Conservation (phyloP, 2,888 invertebrate species). For the Metellina segmentata region DNA sequence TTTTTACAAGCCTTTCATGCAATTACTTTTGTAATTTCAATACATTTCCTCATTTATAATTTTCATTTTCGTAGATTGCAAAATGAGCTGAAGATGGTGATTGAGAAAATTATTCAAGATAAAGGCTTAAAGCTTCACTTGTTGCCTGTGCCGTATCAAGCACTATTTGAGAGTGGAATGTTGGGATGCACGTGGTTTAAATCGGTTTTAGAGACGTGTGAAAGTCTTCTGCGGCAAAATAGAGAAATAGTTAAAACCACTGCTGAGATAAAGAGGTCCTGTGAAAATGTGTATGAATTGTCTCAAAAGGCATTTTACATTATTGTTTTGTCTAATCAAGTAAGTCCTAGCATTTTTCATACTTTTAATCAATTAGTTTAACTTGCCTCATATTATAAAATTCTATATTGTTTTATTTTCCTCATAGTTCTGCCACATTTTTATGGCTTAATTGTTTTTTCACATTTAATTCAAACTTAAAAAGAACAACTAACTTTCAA, state of each 20-base stretch:
- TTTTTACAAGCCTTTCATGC: not conserved
- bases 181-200: conserved; percentile 40
- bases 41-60: not conserved
- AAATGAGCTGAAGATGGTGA: conserved; percentile 8
- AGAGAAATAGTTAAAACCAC: conserved; percentile 6
- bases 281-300: conserved; percentile 1
- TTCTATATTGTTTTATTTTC: no score
- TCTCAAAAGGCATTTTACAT: conserved; percentile 9
- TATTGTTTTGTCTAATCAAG: conserved; percentile 24
- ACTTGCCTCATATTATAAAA: no score
- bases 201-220: conserved; percentile 45
- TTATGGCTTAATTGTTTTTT: no score
- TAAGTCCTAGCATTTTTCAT: not conserved
- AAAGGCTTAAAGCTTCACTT: conserved; percentile 35
- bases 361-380: no score
- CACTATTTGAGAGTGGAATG: conserved; percentile 48
- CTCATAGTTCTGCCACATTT: no score
- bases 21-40: not conserved
- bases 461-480: no score
- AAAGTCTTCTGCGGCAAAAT: conserved; percentile 36
- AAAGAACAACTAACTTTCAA: no score
- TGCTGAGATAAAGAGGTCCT: not conserved
- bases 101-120: conserved; percentile 34
- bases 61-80: conserved; percentile 17
- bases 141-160: conserved; percentile 48